These are phyloP conservation scores for Eumaeus atala DNA, from an alignment of 1,140 invertebrate genomes.

Conservation along the genomic window DNA sequence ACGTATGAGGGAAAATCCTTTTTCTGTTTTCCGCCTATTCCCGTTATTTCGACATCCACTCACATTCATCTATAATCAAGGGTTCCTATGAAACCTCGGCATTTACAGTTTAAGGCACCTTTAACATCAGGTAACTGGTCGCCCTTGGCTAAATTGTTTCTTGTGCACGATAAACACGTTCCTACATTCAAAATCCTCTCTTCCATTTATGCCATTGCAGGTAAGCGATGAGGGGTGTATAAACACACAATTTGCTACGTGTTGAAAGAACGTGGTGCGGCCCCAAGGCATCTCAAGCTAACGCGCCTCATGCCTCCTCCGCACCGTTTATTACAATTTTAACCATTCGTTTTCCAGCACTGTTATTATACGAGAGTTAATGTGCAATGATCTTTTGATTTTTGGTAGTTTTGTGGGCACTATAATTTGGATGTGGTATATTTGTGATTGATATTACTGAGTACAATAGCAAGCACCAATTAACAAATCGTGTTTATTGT, in stretches of 20 bases:
- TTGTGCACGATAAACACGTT: conserved; percentile 58
- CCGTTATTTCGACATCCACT: too few species aligned
- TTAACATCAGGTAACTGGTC: conserved; percentile 8
- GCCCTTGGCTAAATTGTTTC: conserved; percentile 60
- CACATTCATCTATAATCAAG: too few species aligned
- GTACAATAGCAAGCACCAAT: too few species aligned
- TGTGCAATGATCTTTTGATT: conserved; percentile 39
- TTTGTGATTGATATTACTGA: too few species aligned
- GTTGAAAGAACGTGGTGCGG: conserved; percentile 60
- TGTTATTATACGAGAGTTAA: conserved; percentile 47
- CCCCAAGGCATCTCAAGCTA: conserved; percentile 38
- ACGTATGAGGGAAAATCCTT: too few species aligned
- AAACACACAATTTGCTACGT: conserved; percentile 64
- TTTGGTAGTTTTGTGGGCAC: background rate
- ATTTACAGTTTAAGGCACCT: too few species aligned
- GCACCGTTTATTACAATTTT: conserved; percentile 50
- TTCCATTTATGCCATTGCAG: conserved; percentile 47
- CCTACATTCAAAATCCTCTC: conserved; percentile 56
- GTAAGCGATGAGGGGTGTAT: conserved; percentile 45
- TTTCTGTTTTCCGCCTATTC: too few species aligned
- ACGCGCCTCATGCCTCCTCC: conserved; percentile 12
- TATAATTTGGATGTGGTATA: too few species aligned
- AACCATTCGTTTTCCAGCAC: conserved; percentile 39
- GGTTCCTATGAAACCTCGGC: too few species aligned
- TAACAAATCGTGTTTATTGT: too few species aligned